Evolutionary conservation across 2,113 vertebrate genomes (phyloP).

Genomic region (Vireo altiloquus): DNA sequence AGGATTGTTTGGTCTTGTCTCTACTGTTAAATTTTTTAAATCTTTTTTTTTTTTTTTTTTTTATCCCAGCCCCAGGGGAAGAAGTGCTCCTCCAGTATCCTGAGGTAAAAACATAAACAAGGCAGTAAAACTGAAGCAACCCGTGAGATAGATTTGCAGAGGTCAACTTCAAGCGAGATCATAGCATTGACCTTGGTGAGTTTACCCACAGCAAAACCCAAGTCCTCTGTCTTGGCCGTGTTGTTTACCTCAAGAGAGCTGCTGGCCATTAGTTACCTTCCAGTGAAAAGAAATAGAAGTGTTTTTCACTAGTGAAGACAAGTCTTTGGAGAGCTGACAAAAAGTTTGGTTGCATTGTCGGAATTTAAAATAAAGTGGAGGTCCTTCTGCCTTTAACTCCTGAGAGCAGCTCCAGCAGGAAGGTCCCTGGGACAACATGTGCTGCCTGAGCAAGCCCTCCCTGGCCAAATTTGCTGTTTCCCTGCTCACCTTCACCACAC

Average conservation of each 20-base stretch:
- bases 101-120: neutral
- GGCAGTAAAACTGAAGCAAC: neutral
- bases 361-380: neutral
- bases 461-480: neutral
- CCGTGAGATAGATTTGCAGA: neutral
- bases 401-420: neutral
- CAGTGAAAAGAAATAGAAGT: neutral
- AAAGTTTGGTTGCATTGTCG: neutral
- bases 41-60: neutral
- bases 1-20: conserved; percentile 46
- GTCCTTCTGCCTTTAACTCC: neutral
- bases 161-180: neutral
- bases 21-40: neutral
- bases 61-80: neutral
- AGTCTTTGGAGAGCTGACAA: conserved; percentile 12
- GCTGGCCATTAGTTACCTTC: neutral
- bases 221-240: neutral
- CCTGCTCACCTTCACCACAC: rapidly evolving
- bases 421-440: neutral
- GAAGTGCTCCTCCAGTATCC: neutral
- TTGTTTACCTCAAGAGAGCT: conserved; percentile 19
- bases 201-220: conserved; percentile 18
- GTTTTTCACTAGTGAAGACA: neutral
- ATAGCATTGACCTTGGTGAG: neutral
- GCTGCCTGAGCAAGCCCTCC: neutral